Conservation (phyloP, 2,797 vertebrate genomes). For the Coregonus ussuriensis region DNA sequence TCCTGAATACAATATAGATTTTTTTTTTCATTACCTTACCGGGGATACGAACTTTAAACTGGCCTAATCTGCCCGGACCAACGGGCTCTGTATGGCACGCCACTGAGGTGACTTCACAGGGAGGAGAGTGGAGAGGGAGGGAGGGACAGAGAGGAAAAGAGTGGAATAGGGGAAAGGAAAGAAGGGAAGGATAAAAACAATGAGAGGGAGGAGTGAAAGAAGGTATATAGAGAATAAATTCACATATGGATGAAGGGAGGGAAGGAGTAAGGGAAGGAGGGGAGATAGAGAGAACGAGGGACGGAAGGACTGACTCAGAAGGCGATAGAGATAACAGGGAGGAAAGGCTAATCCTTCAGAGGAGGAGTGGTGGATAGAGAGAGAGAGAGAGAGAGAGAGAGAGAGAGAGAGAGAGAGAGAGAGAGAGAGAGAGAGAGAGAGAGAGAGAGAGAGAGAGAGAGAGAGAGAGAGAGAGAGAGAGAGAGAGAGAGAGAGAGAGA, state of each 20-base stretch:
- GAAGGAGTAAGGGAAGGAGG: background rate
- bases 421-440: background rate
- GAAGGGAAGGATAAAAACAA: background rate
- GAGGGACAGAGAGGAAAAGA: background rate
- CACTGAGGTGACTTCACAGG: background rate
- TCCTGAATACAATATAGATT: no score
- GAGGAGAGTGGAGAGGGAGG: conserved; percentile 10
- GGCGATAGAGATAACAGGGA: background rate
- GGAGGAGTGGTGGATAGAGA: background rate
- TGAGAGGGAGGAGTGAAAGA: background rate
- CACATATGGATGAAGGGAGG: background rate
- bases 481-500: background rate
- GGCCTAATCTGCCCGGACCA: background rate
- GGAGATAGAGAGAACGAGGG: background rate
- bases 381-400: background rate
- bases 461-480: background rate
- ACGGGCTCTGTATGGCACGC: background rate
- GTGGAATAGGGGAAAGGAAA: background rate
- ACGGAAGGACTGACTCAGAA: background rate
- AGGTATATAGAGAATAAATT: no score
- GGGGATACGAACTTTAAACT: background rate
- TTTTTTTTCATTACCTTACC: background rate
- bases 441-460: background rate
- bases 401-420: no score
- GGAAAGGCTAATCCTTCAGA: background rate